Evolutionary conservation across 1,140 invertebrate genomes (phyloP).

Genomic region (Sarcophaga peregrina): DNA sequence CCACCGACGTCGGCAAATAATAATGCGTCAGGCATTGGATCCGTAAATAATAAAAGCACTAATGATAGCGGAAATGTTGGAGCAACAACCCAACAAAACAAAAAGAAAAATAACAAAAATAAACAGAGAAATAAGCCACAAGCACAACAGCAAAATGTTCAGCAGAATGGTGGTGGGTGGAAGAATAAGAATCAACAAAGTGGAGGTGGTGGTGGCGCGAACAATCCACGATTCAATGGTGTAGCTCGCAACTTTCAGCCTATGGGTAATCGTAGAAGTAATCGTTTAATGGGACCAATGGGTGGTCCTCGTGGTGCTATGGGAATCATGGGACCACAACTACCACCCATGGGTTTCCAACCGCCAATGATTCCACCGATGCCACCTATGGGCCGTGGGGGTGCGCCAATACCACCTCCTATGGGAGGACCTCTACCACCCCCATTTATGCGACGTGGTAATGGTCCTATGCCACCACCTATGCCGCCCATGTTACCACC

Average conservation of each 20-base stretch:
- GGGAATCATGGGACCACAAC: slow-evolving; percentile 49
- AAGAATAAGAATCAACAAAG: slow-evolving; percentile 43
- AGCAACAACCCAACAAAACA: slow-evolving; percentile 29
- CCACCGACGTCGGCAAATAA: slow-evolving; percentile 37
- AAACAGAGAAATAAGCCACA: slow-evolving; percentile 50
- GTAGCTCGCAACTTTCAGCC: slow-evolving; percentile 42
- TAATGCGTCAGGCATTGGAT: not conserved
- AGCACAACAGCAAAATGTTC: slow-evolving; percentile 41
- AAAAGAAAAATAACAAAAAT: slow-evolving; percentile 52
- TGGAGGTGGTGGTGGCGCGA: not conserved
- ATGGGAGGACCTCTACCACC: slow-evolving; percentile 46
- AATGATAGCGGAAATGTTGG: not conserved
- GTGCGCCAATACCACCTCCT: slow-evolving; percentile 46
- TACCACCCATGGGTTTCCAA: slow-evolving; percentile 50
- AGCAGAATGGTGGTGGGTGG: slow-evolving; percentile 42
- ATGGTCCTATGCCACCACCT: slow-evolving; percentile 48
- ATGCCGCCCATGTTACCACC: slow-evolving; percentile 54
- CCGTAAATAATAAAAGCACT: not conserved
- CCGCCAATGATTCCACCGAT: slow-evolving; percentile 51
- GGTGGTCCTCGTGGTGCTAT: slow-evolving; percentile 45
- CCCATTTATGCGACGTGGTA: slow-evolving; percentile 44
- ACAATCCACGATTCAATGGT: slow-evolving; percentile 43
- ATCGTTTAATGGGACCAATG: slow-evolving; percentile 50
- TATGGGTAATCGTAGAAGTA: slow-evolving; percentile 36
- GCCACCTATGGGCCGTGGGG: slow-evolving; percentile 52